Evolutionary conservation across 2,113 vertebrate species (phyloP).

Genomic region (Pseudopipra pipra): DNA sequence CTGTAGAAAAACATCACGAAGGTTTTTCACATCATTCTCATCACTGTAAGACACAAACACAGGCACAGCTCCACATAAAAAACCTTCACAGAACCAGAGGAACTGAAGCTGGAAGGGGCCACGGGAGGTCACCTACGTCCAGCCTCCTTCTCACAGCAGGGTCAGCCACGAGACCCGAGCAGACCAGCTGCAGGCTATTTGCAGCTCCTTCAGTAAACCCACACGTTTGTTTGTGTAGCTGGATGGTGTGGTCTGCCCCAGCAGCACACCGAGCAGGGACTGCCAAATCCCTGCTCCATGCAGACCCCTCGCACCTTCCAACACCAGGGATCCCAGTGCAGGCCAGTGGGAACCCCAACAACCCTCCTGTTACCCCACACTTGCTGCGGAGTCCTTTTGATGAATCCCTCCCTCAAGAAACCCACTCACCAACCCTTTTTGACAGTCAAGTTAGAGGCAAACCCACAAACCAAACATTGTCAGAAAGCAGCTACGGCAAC

Average conservation of each 20-base stretch:
- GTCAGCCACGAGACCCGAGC: background rate
- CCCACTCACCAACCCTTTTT: background rate
- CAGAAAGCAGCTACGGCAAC: background rate
- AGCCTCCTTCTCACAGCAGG: background rate
- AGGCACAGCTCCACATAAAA: background rate
- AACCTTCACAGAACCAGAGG: background rate
- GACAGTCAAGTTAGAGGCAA: background rate
- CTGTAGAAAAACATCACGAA: background rate
- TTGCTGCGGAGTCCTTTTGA: too few relatives aligned
- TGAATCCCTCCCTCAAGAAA: background rate
- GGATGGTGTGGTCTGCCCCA: fast-evolving
- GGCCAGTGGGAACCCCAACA: background rate
- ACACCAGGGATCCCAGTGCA: fast-evolving
- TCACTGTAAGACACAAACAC: background rate
- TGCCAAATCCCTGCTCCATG: background rate
- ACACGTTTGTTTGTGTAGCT: background rate
- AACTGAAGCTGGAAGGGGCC: background rate
- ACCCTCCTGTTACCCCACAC: fast-evolving
- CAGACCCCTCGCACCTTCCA: fast-evolving
- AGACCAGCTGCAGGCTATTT: background rate
- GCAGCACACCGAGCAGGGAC: background rate
- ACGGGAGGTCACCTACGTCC: background rate
- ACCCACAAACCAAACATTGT: background rate
- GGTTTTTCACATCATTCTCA: background rate
- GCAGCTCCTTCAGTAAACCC: background rate